Percentiles rank a stretch among this genome's conserved stretches.
Evolutionary conservation across 2,113 vertebrate species (phyloP).

Genomic region (Gadus chalcogrammus): DNA sequence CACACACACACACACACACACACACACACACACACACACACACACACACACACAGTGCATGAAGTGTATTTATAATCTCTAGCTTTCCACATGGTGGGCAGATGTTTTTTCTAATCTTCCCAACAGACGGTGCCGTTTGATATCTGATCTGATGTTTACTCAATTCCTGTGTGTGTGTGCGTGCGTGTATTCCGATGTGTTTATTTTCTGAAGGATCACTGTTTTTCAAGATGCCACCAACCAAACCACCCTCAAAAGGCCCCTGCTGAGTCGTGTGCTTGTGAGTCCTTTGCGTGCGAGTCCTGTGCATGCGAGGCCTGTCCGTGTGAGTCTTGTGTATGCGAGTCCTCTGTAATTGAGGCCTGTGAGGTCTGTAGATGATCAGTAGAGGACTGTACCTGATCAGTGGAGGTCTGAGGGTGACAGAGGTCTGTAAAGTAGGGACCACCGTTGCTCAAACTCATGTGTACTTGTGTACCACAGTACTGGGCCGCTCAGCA

Average conservation of each 20-base stretch:
- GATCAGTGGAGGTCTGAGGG: too few species aligned
- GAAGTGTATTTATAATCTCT: constrained; percentile 56
- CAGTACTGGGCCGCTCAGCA: too few species aligned
- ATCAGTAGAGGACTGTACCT: too few species aligned
- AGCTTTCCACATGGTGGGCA: constrained; percentile 56
- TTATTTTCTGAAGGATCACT: neutral
- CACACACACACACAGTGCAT: constrained; percentile 36
- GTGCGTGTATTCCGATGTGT: neutral
- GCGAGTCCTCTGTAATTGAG: neutral
- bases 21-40: constrained; percentile 24
- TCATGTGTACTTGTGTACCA: too few species aligned
- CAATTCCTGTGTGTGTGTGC: constrained; percentile 1
- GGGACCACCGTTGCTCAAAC: too few species aligned
- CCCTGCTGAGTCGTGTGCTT: constrained; percentile 22
- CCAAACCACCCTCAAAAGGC: constrained; percentile 33
- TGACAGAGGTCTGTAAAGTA: too few species aligned
- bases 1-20: constrained; percentile 27
- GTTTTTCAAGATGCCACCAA: constrained; percentile 30
- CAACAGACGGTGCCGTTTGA: constrained; percentile 60
- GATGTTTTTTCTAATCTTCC: constrained; percentile 65
- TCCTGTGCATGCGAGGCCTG: too few species aligned
- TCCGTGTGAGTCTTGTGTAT: too few species aligned
- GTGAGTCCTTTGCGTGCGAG: neutral
- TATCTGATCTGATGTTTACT: constrained; percentile 58
- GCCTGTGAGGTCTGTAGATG: too few species aligned